These are phyloP conservation scores for Flexamia atlantica DNA, from an alignment of 2,888 invertebrate species.

Conservation along the genomic window DNA sequence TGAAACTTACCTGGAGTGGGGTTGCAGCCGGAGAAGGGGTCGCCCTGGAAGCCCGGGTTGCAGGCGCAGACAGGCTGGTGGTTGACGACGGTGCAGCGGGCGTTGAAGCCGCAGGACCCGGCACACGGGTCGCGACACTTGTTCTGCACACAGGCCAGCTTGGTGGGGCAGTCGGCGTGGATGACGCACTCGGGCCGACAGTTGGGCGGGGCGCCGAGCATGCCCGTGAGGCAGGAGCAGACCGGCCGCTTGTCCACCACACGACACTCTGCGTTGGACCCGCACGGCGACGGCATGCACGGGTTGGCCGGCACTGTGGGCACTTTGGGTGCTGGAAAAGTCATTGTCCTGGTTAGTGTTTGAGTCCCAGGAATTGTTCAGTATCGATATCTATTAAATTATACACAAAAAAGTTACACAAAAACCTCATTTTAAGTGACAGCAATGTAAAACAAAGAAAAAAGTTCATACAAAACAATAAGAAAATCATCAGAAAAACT, in stretches of 20 bases:
- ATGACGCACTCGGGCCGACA: conserved; percentile 89
- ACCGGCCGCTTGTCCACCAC: conserved; percentile 81
- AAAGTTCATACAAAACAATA: no score
- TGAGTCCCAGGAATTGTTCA: no score
- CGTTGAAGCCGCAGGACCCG: conserved; percentile 87
- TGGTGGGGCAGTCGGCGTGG: conserved; percentile 87
- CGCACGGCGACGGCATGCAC: conserved; percentile 87
- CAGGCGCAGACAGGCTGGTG: conserved; percentile 88
- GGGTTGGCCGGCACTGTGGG: conserved; percentile 77
- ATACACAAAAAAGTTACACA: no score
- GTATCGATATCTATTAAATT: no score
- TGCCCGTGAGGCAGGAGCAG: conserved; percentile 85
- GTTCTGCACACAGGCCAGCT: conserved; percentile 83
- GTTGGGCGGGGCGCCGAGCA: conserved; percentile 87
- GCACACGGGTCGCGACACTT: conserved; percentile 87
- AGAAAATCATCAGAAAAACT: no score
- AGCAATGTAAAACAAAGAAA: no score
- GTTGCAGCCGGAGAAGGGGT: conserved; percentile 87
- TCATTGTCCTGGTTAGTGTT: no score
- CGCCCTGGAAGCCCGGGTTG: conserved; percentile 85
- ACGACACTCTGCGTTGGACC: conserved; percentile 78
- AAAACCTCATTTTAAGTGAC: no score
- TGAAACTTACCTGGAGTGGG: conserved; percentile 72
- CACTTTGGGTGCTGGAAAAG: conserved; percentile 71
- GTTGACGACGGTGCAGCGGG: conserved; percentile 85